A percentile compares a stretch with the other conserved stretches of the same genome.
phyloP scores from a whole-genome alignment of 2,797 vertebrate genomes.

The Crenuchus spilurus region DNA sequence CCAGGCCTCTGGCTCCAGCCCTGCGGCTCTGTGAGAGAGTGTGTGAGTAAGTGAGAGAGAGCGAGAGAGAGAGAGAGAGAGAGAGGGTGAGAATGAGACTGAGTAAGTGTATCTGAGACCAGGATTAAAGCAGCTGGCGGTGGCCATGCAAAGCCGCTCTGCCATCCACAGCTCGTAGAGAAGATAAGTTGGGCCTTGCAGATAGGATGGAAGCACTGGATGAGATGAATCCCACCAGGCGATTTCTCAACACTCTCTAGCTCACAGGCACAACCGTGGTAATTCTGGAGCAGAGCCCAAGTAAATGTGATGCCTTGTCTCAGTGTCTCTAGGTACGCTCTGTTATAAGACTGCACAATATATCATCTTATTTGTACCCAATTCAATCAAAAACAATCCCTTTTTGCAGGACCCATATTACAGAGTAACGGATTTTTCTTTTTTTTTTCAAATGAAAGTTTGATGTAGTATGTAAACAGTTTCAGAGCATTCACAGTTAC shows the following conservation, averaged over 20 bases:
- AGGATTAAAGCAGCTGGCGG: constrained; percentile 52
- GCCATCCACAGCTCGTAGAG: constrained; percentile 42
- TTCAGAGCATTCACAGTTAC: too few relatives aligned
- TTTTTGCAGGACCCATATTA: too few relatives aligned
- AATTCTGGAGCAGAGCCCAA: constrained; percentile 21
- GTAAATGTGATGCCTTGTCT: constrained; percentile 10
- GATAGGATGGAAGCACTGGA: constrained; percentile 9
- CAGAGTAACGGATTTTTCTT: too few relatives aligned
- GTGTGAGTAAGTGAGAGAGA: not conserved
- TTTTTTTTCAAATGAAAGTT: too few relatives aligned
- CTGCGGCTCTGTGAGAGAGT: too few relatives aligned
- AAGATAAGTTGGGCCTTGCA: constrained; percentile 47
- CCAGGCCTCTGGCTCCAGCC: constrained; percentile 37
- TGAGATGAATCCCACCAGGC: constrained; percentile 41
- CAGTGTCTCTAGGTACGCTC: too few relatives aligned
- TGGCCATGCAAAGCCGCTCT: constrained; percentile 46
- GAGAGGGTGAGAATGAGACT: not conserved
- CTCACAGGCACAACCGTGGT: constrained; percentile 24
- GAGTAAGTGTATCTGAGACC: constrained; percentile 45
- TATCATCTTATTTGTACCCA: not conserved
- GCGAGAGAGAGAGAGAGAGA: not conserved
- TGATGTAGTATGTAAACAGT: too few relatives aligned
- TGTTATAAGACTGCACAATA: not conserved
- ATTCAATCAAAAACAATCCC: too few relatives aligned
- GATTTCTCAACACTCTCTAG: constrained; percentile 28